These are phyloP conservation scores for Phacellophora camtschatica DNA, from an alignment of 30 jellyfish, hydroid and myxozoan genomes.

Conservation along the genomic window DNA sequence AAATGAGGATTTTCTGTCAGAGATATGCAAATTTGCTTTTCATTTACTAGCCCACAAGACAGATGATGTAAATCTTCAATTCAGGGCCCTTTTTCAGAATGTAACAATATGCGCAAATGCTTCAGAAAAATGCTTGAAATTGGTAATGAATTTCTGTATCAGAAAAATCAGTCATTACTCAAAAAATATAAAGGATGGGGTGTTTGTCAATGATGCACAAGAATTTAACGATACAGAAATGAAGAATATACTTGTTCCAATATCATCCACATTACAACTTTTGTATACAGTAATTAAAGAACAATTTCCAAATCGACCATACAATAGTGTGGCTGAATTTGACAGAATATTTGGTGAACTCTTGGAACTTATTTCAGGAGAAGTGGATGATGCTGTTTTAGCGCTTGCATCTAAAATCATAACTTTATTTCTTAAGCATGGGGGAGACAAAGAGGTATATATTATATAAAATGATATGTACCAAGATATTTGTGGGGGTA, in stretches of 20 bases:
- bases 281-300: neutral
- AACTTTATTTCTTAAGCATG: neutral
- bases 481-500: too few relatives aligned
- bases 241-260: neutral
- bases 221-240: neutral
- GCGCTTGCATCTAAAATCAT: conserved; percentile 36
- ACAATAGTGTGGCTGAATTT: too few relatives aligned
- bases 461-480: too few relatives aligned
- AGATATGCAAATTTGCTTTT: neutral
- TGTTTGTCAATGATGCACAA: neutral
- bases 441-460: conserved; percentile 6
- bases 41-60: neutral
- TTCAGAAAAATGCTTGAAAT: neutral
- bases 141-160: neutral
- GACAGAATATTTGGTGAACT: conserved; percentile 12
- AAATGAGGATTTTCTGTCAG: neutral
- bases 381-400: conserved; percentile 45
- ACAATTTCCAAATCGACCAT: too few relatives aligned
- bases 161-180: neutral
- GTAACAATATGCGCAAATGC: neutral
- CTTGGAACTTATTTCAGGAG: conserved; percentile 7
- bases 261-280: neutral
- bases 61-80: neutral
- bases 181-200: neutral
- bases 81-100: neutral